Percentiles rank a stretch among this genome's conserved stretches.
Evolutionary conservation across 1,140 invertebrate genomes (phyloP).

Genomic region (Probaryconus sp.): DNA sequence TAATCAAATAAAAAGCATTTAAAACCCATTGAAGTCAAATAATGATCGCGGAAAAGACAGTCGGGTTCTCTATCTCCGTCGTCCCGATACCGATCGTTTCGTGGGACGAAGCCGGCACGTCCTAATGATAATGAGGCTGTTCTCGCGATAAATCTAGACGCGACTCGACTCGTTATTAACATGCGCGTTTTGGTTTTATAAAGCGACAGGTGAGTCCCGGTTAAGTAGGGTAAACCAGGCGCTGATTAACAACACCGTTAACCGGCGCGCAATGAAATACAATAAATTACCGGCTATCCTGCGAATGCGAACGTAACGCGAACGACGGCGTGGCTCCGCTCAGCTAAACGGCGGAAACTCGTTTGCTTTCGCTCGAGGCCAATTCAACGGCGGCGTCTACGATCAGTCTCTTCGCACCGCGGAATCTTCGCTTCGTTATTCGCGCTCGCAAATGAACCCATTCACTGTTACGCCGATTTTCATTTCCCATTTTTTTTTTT

Average conservation of each 20-base stretch:
- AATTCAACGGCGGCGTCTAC: conserved; percentile 44
- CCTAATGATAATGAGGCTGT: conserved; percentile 50
- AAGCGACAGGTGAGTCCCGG: conserved; percentile 46
- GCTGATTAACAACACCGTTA: conserved; percentile 73
- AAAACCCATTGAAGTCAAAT: conserved; percentile 24
- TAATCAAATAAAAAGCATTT: no score
- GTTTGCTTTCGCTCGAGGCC: conserved; percentile 61
- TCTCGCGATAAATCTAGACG: conserved; percentile 46
- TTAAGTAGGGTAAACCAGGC: conserved; percentile 63
- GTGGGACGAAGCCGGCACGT: conserved; percentile 23
- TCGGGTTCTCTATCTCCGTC: conserved; percentile 12
- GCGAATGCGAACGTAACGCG: conserved; percentile 59
- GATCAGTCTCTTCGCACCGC: conserved; percentile 51
- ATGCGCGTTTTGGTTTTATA: conserved; percentile 29
- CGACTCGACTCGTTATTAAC: conserved; percentile 35
- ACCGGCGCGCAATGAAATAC: conserved; percentile 65
- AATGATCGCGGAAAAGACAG: conserved; percentile 9
- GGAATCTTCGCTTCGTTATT: conserved; percentile 51
- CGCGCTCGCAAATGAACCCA: conserved; percentile 43
- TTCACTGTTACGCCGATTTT: conserved; percentile 23
- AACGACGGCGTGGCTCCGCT: conserved; percentile 26
- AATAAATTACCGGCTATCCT: conserved; percentile 73
- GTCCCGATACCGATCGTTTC: conserved; percentile 8
- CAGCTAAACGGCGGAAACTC: conserved; percentile 69
- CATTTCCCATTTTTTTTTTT: conserved; percentile 3